Percentiles rank a stretch among this genome's conserved stretches.
phyloP scores from a whole-genome alignment of 2,888 invertebrate species.

The Parthenolecanium corni region DNA sequence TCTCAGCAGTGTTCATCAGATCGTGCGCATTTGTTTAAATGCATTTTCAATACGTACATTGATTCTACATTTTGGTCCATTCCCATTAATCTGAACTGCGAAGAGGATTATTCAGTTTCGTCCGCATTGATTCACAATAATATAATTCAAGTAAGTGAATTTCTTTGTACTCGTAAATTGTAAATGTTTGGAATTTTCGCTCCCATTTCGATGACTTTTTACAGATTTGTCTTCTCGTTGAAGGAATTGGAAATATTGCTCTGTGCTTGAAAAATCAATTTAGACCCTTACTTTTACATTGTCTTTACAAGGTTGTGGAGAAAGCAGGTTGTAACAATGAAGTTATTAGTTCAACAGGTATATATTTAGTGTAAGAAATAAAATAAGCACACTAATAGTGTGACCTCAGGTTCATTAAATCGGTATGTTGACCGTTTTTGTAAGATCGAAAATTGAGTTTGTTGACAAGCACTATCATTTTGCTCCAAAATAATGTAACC shows the following conservation, averaged over 20 bases:
- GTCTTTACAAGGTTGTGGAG: slow-evolving; percentile 19
- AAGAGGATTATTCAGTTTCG: background rate
- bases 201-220: background rate
- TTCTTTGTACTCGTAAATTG: background rate
- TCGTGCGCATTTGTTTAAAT: background rate
- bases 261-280: slow-evolving; percentile 11
- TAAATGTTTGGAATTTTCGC: background rate
- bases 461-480: no score
- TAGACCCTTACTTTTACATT: slow-evolving; percentile 8
- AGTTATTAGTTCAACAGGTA: slow-evolving; percentile 12
- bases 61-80: slow-evolving; percentile 4
- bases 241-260: slow-evolving; percentile 22
- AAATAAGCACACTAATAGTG: background rate
- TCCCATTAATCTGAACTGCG: background rate
- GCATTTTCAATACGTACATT: background rate
- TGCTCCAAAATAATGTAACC: no score
- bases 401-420: no score
- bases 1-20: no score
- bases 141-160: slow-evolving; percentile 1
- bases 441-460: no score
- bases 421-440: no score
- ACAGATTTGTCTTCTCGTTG: slow-evolving; percentile 21
- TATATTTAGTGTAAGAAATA: background rate
- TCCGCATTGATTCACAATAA: slow-evolving; percentile 6
- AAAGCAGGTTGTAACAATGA: slow-evolving; percentile 16